Base-by-base conservation (phyloP, 2,797 vertebrate species). In the Microcaecilia unicolor region DNA sequence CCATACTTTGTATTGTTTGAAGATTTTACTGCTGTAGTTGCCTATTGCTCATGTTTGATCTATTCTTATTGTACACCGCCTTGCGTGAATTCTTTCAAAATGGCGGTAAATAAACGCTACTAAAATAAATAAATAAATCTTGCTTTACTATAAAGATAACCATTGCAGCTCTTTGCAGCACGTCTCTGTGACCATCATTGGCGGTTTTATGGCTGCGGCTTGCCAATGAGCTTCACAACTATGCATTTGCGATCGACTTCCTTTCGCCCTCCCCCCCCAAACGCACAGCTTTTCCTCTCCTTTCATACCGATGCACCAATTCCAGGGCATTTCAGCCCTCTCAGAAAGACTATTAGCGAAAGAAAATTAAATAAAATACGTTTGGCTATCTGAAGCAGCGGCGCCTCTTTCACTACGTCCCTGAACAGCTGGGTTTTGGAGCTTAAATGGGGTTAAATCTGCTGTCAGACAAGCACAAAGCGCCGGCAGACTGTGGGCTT, bases 191-290 rank as follows among this genome's bases (percentile, higher is more conserved):
- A 49, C 58, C 60, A 36, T 11, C 8, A 42, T 55, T 55, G 33
- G 50, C 34, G 55, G 57, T 44, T 60, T 51, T 53, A 52, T 42
- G 48, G 46, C 37, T 47, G 49, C 41, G 37, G 31, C 44, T 25
- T 40, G 21, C 25, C 40, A 53, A 27, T 25, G 21, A 64, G 51
- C 51, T 13, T 41, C 43, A 53, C 57, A 22, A 28, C 39, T 10
- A 38, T 21, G 44, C 34, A 15, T 21, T 37, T 44, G 42, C 14
- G 16, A 16, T 15, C 5, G 16, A 15, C 16, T 15, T 15, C 15
- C 15, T 15, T 15, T 16, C 15, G 17, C 19, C 23, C 11, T 22
- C 20, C 17, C 22, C 5, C 10, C 9, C 13, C 22, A 22, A 12
- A 7, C 15, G 16, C 15, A 16, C 16, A 10, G 17, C 15, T 16